phyloP scores from a whole-genome alignment of 2,113 vertebrate species.

The Mellivora capensis region DNA sequence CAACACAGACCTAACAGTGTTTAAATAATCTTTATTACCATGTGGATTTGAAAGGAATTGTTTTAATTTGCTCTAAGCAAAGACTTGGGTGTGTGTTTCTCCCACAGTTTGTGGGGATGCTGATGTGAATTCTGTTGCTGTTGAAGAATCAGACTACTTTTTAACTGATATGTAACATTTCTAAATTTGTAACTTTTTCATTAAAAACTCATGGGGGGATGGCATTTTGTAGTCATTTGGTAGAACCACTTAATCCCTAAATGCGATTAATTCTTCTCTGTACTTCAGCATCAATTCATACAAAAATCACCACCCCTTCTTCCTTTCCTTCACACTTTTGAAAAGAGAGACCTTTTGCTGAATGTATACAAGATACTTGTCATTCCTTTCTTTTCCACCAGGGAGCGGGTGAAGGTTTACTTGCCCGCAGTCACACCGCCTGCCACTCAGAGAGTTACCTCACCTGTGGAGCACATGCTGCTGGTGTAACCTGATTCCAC shows the following conservation, averaged over 20 bases:
- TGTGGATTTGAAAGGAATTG: neutral
- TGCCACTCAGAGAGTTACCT: neutral
- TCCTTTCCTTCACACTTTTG: neutral
- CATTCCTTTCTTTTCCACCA: neutral
- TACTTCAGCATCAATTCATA: neutral
- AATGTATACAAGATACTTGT: neutral
- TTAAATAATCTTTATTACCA: neutral
- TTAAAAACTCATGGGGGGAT: neutral
- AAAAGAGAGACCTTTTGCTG: neutral
- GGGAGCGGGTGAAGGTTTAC: neutral
- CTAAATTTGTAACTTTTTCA: neutral
- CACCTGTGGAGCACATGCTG: neutral
- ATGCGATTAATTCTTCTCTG: neutral
- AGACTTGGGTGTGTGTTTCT: neutral
- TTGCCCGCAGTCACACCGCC: neutral
- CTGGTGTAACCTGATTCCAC: neutral
- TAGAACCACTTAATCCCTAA: neutral
- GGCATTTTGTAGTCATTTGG: neutral
- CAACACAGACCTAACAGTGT: neutral
- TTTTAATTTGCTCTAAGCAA: neutral
- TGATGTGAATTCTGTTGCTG: neutral
- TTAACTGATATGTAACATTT: neutral
- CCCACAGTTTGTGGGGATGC: neutral
- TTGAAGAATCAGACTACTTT: constrained; percentile 12
- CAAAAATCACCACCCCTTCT: neutral